Evolutionary conservation across 2,113 vertebrate species (phyloP).

Genomic region (Callionymus lyra): DNA sequence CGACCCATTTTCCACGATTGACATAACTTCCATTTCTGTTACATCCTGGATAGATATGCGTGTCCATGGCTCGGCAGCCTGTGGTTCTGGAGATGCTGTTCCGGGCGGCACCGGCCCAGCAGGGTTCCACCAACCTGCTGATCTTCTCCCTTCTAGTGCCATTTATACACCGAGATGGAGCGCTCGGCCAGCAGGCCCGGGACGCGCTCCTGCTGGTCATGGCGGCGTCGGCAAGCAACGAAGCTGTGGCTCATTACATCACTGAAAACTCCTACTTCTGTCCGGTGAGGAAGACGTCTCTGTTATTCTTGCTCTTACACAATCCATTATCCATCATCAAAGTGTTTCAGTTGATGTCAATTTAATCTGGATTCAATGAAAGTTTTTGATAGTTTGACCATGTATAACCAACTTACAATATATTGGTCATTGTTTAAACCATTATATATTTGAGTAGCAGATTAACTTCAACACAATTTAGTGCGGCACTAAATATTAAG

Average conservation of each 20-base stretch:
- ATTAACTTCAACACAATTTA: no score
- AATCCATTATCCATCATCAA: no score
- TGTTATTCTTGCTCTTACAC: no score
- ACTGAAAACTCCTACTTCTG: constrained; percentile 95
- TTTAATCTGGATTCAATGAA: no score
- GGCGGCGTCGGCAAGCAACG: constrained; percentile 82
- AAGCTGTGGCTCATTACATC: constrained; percentile 80
- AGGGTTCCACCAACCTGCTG: constrained; percentile 79
- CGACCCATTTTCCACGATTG: no score
- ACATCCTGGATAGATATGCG: constrained; percentile 64
- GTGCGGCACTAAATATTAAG: no score
- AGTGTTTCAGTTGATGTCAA: no score
- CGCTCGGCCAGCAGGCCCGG: constrained; percentile 85
- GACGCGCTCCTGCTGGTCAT: constrained; percentile 92
- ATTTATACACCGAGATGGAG: constrained; percentile 90
- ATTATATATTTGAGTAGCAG: no score
- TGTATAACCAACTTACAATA: no score
- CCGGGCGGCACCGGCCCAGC: constrained; percentile 70
- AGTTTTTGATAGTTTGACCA: no score
- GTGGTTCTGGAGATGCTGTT: constrained; percentile 85
- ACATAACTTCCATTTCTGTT: not conserved
- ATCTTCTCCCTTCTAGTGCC: constrained; percentile 93
- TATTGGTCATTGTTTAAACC: no score
- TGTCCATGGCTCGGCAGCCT: constrained; percentile 82
- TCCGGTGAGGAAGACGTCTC: constrained; percentile 68